phyloP scores from a whole-genome alignment of 2,113 vertebrate species.

The Podilymbus podiceps region DNA sequence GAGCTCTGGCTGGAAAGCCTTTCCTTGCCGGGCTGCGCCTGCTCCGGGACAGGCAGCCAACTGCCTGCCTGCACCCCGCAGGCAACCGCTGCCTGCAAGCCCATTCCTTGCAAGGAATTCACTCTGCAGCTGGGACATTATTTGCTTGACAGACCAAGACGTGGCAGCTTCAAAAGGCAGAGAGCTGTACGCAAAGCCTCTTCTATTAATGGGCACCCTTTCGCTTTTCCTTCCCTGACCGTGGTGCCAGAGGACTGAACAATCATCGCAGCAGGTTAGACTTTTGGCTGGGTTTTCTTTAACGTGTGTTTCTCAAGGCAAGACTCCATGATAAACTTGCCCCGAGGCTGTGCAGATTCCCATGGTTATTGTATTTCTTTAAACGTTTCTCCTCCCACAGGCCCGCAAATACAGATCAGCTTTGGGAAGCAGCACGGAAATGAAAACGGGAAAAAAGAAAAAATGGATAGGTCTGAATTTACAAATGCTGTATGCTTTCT shows the following conservation, averaged over 20 bases:
- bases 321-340: conserved; percentile 4
- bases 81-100: neutral
- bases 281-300: neutral
- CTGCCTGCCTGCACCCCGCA: neutral
- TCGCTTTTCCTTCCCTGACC: neutral
- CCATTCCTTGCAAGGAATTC: neutral
- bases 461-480: neutral
- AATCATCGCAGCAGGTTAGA: neutral
- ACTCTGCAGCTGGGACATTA: neutral
- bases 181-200: neutral
- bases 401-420: neutral
- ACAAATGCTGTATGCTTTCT: neutral
- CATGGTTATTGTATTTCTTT: neutral
- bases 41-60: neutral
- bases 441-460: neutral
- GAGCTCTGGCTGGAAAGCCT: neutral
- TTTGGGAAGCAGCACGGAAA: neutral
- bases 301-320: neutral
- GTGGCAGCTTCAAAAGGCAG: neutral
- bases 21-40: neutral
- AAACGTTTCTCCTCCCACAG: neutral
- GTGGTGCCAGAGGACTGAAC: neutral
- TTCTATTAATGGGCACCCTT: neutral
- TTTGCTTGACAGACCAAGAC: neutral
- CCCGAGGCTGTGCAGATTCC: neutral